Evolutionary conservation across 2,888 invertebrate genomes (phyloP), one percentile per base, ranked within the genome.

Genomic region (Drosophila tanythrix): DNA sequence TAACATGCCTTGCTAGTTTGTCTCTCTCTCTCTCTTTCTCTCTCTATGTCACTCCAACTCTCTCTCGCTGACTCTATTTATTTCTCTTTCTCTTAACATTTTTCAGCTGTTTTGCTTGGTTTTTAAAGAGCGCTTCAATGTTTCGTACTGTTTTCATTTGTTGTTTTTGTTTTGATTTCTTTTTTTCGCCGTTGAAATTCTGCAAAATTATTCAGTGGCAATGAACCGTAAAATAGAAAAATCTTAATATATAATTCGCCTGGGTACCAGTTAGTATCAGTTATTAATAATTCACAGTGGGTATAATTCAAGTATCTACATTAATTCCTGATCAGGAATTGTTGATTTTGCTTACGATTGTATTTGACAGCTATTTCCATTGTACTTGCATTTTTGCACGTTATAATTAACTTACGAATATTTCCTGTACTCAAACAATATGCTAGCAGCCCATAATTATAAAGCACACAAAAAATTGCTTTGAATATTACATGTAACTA

Each of bases 141-240:
- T 53, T 69, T 73, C 56, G 46, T 33, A 64, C 59, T 43, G 53
- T 38, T 56, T 64, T 35, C 38, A 18, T 46, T 65, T 25, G 27
- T 29, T 68, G 6, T 33, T 59, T 63, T 25, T 52, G 38, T 18
- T 73, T 51, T 43, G n/a, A 21, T 70, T 62, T 57, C 40, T 33
- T 51, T 64, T 75, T 65, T 53, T 29, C 40, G 35, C 31, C 50
- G 13, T 29, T 29, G 15, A 58, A 68, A 76, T 83, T 86, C 85
- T 86, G 88, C 86, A 89, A 73, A 74, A 67, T 65, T 72, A 88
- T 82, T 90, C 74, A 80, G 65, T 77, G 89, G 79, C 89, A 90
- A 82, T 90, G 89, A 89, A 90, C 81, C 88, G 90, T 82, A 79
- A 68, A 46, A 66, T 71, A 77, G 73, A 60, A 50, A 72, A 66